Evolutionary conservation across 2,113 vertebrate species (phyloP).

Genomic region (Salvelinus sp.): DNA sequence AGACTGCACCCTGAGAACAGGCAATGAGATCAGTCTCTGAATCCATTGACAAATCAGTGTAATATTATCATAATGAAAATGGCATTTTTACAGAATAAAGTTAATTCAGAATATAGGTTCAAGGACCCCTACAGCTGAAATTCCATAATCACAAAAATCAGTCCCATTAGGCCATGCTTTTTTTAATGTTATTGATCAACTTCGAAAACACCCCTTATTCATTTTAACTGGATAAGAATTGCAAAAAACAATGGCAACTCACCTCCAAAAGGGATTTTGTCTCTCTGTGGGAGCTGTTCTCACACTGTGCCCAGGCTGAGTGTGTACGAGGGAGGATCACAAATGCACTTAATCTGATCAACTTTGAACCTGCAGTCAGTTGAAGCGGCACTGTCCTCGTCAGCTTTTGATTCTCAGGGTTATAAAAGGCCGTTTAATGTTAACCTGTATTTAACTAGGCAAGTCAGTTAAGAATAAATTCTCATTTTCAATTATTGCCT

Average conservation of each 20-base stretch:
- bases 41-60: no score
- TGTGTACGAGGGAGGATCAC: slow-evolving; percentile 21
- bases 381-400: slow-evolving; percentile 25
- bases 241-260: slow-evolving; percentile 24
- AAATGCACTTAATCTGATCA: slow-evolving; percentile 54
- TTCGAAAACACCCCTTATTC: background rate
- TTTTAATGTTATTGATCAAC: background rate
- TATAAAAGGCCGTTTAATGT: background rate
- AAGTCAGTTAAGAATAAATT: background rate
- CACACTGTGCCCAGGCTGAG: slow-evolving; percentile 11
- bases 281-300: slow-evolving; percentile 9
- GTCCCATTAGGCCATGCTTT: background rate
- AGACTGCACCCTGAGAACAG: no score
- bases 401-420: slow-evolving; percentile 7
- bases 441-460: no score
- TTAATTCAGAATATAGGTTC: no score
- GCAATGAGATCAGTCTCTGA: no score
- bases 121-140: no score
- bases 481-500: no score
- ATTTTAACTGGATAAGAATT: background rate
- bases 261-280: slow-evolving; percentile 29
- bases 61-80: no score
- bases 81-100: no score
- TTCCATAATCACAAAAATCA: no score
- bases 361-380: slow-evolving; percentile 62